Evolutionary conservation across 1,140 invertebrate species (phyloP).

Genomic region (Gonatopus flavifemur): DNA sequence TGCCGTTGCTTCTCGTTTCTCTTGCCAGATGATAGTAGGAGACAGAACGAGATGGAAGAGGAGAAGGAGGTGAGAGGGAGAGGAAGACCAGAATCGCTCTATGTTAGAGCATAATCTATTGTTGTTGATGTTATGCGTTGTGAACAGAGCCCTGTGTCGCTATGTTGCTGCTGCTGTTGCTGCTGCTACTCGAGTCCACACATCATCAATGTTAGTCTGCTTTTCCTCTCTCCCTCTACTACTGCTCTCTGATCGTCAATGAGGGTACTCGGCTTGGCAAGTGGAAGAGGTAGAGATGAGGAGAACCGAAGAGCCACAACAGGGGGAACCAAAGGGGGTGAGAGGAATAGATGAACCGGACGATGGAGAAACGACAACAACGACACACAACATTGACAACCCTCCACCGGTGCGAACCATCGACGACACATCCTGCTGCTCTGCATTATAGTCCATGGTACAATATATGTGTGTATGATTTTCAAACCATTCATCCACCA

Average conservation of each 20-base stretch:
- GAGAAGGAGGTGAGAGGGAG: background rate
- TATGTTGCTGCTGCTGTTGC: too few species aligned
- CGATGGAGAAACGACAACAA: slow-evolving; percentile 46
- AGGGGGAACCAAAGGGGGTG: too few species aligned
- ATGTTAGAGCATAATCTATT: slow-evolving; percentile 56
- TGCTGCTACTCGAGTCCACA: too few species aligned
- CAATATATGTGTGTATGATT: too few species aligned
- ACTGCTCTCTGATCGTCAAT: background rate
- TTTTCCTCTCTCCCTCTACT: background rate
- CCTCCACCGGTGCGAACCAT: slow-evolving; percentile 24
- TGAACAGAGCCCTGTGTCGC: too few species aligned
- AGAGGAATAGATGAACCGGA: too few species aligned
- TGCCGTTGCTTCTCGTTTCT: background rate
- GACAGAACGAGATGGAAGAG: background rate
- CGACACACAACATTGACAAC: slow-evolving; percentile 38
- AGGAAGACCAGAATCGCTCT: slow-evolving; percentile 31
- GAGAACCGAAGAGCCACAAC: too few species aligned
- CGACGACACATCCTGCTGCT: slow-evolving; percentile 3
- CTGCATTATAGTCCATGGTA: too few species aligned
- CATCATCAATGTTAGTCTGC: too few species aligned
- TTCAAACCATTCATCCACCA: too few species aligned
- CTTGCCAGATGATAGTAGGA: background rate
- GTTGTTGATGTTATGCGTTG: slow-evolving; percentile 57
- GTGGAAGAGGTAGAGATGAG: too few species aligned
- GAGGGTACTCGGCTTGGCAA: too few species aligned